Evolutionary conservation across 2,113 vertebrate species (phyloP).

Genomic region (Melanotaenia duboulayi): DNA sequence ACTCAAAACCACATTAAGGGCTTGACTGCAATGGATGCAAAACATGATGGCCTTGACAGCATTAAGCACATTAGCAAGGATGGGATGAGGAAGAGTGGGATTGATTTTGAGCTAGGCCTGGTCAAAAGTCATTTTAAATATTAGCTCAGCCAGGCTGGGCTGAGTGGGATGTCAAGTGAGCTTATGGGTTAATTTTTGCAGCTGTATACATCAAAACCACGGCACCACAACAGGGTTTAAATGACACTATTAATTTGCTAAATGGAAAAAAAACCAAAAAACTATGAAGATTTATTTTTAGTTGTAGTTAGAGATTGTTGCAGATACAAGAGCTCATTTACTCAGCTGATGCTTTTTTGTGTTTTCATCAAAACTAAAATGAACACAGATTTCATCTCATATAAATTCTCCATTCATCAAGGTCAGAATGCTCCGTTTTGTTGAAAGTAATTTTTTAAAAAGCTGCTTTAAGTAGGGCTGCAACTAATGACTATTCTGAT

Average conservation of each 20-base stretch:
- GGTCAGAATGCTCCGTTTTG: neutral
- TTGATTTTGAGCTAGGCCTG: constrained; percentile 59
- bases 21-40: constrained; percentile 40
- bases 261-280: neutral
- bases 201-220: neutral
- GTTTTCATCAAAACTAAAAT: neutral
- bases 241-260: neutral
- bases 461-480: no score
- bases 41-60: constrained; percentile 45
- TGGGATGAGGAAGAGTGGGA: constrained; percentile 33
- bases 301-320: neutral
- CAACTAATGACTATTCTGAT: no score
- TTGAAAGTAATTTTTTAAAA: no score
- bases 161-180: constrained; percentile 15
- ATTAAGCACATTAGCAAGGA: constrained; percentile 63
- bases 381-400: neutral
- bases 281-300: neutral
- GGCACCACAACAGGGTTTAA: neutral
- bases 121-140: constrained; percentile 68
- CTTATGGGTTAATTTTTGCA: constrained; percentile 5
- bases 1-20: constrained; percentile 28
- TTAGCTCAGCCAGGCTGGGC: constrained; percentile 31
- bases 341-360: neutral
- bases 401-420: constrained; percentile 1
- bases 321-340: neutral